Evolutionary conservation across 1,140 invertebrate species (phyloP), one percentile per base, ranked within the genome.

Genomic region (Eriocheir sinensis): DNA sequence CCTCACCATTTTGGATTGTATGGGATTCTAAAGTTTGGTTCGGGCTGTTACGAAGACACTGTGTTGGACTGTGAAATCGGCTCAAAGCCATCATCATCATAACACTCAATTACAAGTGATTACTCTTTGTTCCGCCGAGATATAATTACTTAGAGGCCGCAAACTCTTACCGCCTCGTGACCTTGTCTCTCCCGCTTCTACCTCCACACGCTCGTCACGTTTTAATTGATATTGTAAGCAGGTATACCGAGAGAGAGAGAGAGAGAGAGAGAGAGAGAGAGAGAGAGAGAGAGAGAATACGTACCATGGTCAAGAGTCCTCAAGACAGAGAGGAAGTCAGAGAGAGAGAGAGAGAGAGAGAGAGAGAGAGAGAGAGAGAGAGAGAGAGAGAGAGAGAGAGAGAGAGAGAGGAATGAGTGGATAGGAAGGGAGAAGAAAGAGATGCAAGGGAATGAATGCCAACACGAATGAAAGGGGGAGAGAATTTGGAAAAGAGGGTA

Each of bases 331-430:
- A 60, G 53, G 27, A 21, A 60, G 53, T 38, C 4, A 40, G 27
- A 88, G 27, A 89, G 27, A 89, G 27, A 89, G 40, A 89, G 27
- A 44, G n/a, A 44, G n/a, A 44, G 40, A 89, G 40, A 89, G 40
- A 89, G 40, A 89, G 40, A 89, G 40, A 89, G 40, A 89, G 40
- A 89, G 40, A 89, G 40, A 89, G 40, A 89, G 40, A 89, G 40
- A 89, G 40, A 89, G 40, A 89, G 40, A 44, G n/a, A 89, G 27
- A 44, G n/a, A 41, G 40, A 89, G n/a, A 89, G n/a, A 89, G n/a
- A 86, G 36, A 34, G 27, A 86, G 27, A 86, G 27, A 86, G 32
- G 36, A 6, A 86, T n/a, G 36, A 32, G 21, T 9, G 21, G 83
- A 86, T n/a, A 86, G 83, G 36, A 32, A 86, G 83, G 36, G 83